Conservation (phyloP, 2,113 vertebrate species). For the Motacilla alba region DNA sequence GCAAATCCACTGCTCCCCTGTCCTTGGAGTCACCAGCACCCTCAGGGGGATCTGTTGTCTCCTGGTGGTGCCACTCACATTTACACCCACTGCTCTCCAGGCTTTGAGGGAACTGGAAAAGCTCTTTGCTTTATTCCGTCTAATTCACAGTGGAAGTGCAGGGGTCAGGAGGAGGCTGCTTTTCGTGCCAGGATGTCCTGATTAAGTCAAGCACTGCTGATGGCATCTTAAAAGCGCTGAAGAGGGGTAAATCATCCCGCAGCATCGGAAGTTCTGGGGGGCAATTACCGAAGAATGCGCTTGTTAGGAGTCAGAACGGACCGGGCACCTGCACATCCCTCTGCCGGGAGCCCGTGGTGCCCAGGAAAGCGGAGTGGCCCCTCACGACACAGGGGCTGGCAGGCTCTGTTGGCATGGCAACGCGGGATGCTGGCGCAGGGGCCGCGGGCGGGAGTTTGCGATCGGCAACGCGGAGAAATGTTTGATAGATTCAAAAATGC, state of each 20-base stretch:
- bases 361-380: not conserved
- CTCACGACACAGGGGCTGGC: not conserved
- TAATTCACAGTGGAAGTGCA: not conserved
- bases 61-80: not conserved
- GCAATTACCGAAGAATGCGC: not conserved
- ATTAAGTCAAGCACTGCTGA: not conserved
- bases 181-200: not conserved
- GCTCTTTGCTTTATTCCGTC: not conserved
- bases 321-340: not conserved
- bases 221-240: not conserved
- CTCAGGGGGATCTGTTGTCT: not conserved
- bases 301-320: not conserved
- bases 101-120: not conserved
- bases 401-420: slow-evolving; percentile 43
- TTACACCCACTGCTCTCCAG: not conserved
- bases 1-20: not conserved
- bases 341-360: accelerated
- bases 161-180: slow-evolving; percentile 2
- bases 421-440: slow-evolving; percentile 17
- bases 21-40: not conserved
- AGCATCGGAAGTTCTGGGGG: not conserved
- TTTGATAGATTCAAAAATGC: not conserved
- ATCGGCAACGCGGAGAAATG: not conserved
- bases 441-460: not conserved
- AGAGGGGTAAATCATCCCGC: not conserved